Evolutionary conservation across 1,140 invertebrate genomes (phyloP), one percentile per base, ranked within the genome.

Genomic region (Brachionus manjavacas): DNA sequence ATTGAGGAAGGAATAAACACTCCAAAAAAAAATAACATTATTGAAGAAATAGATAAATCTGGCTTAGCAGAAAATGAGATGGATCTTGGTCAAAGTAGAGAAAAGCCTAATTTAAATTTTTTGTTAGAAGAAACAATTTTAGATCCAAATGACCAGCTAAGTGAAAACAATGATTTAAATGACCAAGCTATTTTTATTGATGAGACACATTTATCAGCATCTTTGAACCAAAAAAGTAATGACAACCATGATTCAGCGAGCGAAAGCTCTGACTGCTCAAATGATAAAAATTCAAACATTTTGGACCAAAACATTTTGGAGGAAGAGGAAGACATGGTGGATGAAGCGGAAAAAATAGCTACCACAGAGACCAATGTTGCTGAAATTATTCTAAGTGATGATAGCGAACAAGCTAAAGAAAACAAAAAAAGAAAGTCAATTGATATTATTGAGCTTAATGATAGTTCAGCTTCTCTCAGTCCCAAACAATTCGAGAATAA

Each of bases 361-460:
- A 39, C n/a, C 16, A 49, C 1, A 20, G 31, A 49, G 46, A 16
- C 41, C 6, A 76, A 76, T 46, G 3, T 25, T 20, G 72, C 4
- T 23, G 72, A 76, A 49, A 46, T 76, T 9, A 4, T 76, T 12
- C 23, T 72, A 72, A 76, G 72, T 25, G 72, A 76, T 76, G 43
- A 76, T 49, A 49, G 72, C 23, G 23, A 76, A 2, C 11, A 76
- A 4, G 41, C 72, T 12, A 49, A 49, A 35, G 46, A 76, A 49
- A 46, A 49, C 46, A 76, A 76, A 74, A 74, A 74, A 28, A 23
- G 72, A 76, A 76, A 76, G 20, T 76, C 72, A 28, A 46, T 76
- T 6, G 43, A 76, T 49, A 49, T 76, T 1, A 76, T 76, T 6
- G 72, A 76, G 31, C 20, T 76, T 2, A 28, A 49, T 49, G 72